These are phyloP conservation scores for Mormyrops boulengeri DNA, from an alignment of 2,797 vertebrate species.

Conservation along the genomic window DNA sequence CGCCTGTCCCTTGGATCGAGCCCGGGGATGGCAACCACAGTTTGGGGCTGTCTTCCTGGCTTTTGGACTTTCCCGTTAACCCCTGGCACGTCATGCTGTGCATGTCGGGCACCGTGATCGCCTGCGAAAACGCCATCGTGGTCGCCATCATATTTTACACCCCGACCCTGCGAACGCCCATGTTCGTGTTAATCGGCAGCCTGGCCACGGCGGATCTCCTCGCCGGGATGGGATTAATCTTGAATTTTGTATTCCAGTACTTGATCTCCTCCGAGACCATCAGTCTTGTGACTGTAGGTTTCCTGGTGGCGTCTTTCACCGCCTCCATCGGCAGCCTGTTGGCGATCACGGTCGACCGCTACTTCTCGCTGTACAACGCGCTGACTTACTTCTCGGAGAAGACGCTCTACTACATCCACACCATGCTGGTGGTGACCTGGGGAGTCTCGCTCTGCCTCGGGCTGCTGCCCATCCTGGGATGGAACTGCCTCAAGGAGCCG, in stretches of 20 bases:
- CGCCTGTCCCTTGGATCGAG: conserved; percentile 48
- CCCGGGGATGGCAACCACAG: conserved; percentile 46
- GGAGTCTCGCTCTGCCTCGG: conserved; percentile 83
- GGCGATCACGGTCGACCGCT: conserved; percentile 94
- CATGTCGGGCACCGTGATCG: conserved; percentile 89
- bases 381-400: conserved; percentile 93
- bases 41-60: conserved; percentile 59
- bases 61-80: conserved; percentile 68
- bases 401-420: conserved; percentile 82
- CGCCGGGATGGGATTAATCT: conserved; percentile 88
- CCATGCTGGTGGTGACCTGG: conserved; percentile 85
- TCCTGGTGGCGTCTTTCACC: conserved; percentile 92
- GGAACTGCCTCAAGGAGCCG: conserved; percentile 85
- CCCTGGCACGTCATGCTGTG: conserved; percentile 97
- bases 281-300: conserved; percentile 90
- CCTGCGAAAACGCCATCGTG: conserved; percentile 92
- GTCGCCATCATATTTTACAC: conserved; percentile 95
- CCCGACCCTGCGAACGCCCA: conserved; percentile 83
- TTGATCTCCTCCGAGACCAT: conserved; percentile 86
- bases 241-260: conserved; percentile 95
- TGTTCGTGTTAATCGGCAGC: conserved; percentile 95
- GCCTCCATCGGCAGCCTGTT: conserved; percentile 93
- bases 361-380: conserved; percentile 92
- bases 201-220: conserved; percentile 91
- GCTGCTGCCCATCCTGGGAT: conserved; percentile 84